A percentile compares a stretch with the other conserved stretches of the same genome.
These are phyloP conservation scores for Pocillopora meandrina DNA, from an alignment of 92 coral and sea anemone species.

Conservation along the genomic window DNA sequence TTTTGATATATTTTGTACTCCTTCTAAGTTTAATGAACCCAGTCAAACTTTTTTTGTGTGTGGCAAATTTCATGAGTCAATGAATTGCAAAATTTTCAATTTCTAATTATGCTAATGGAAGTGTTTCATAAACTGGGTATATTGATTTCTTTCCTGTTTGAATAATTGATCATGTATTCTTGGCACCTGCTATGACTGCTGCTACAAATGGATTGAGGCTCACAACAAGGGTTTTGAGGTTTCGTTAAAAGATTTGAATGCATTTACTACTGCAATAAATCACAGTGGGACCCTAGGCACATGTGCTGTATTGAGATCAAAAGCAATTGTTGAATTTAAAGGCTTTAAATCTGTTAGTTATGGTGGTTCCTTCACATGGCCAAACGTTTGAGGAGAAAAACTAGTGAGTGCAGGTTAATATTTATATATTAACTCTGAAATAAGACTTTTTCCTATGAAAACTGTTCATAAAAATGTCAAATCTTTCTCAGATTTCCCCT, in stretches of 20 bases:
- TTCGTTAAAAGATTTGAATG: background rate
- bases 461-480: no score
- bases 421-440: no score
- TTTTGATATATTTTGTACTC: no score
- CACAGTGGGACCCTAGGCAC: background rate
- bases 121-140: background rate
- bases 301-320: background rate
- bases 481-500: no score
- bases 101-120: slow-evolving; percentile 1
- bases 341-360: background rate
- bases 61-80: no score
- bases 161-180: slow-evolving; percentile 21
- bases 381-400: slow-evolving; percentile 14
- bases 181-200: slow-evolving; percentile 40
- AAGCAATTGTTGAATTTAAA: background rate
- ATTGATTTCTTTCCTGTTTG: background rate
- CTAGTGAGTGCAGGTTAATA: slow-evolving; percentile 17
- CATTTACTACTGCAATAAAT: slow-evolving; percentile 2
- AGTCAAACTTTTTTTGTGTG: no score
- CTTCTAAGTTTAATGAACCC: no score
- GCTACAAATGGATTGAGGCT: slow-evolving; percentile 48
- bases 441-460: no score
- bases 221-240: slow-evolving; percentile 39
- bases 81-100: background rate
- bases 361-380: slow-evolving; percentile 40